Evolutionary conservation across 2,888 invertebrate genomes (phyloP), one percentile per base, ranked within the genome.

Genomic region (Autographa pulchrina): DNA sequence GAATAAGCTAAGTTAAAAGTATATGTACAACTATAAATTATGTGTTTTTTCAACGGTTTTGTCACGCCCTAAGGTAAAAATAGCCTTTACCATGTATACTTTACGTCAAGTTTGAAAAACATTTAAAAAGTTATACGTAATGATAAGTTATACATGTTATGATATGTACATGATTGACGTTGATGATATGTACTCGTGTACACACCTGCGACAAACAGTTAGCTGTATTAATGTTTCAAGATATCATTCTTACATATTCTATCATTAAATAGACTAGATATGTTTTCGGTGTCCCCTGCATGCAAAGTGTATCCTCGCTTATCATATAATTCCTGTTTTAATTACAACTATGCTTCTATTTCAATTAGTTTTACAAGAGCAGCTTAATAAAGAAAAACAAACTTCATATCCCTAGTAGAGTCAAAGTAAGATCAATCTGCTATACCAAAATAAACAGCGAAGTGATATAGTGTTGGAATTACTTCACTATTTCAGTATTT

Each of bases 401-500:
- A 43, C 43, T 14, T 43, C 43, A 43, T 43, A 14, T 43, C 2
- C 5, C n/a, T 4, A 43, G 6, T 3, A 48, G n/a, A 48, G 48
- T 43, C 43, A 43, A 48, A 48, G n/a, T 48, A n/a, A 48, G n/a
- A 48, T 48, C 48, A n/a, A n/a, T n/a, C 48, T n/a, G 1, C 7
- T 48, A 48, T n/a, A 48, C 20, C 38, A n/a, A 16, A 38, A 68
- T 63, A 35, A 38, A 7, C 60, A 25, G 59, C 59, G 32, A 41
- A 71, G 65, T 76, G 69, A 77, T 70, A 70, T 67, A 25, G 56
- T 61, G 58, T 65, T 61, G 59, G 66, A 66, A 74, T 78, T 80
- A 70, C 67, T 60, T 67, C 63, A 74, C 68, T 72, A 79, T 76
- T 81, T 74, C 76, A 75, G 61, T 72, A 76, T 83, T 74, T 77